Conservation (phyloP, 2,888 invertebrate genomes). For the Pterobdella sp. region DNA sequence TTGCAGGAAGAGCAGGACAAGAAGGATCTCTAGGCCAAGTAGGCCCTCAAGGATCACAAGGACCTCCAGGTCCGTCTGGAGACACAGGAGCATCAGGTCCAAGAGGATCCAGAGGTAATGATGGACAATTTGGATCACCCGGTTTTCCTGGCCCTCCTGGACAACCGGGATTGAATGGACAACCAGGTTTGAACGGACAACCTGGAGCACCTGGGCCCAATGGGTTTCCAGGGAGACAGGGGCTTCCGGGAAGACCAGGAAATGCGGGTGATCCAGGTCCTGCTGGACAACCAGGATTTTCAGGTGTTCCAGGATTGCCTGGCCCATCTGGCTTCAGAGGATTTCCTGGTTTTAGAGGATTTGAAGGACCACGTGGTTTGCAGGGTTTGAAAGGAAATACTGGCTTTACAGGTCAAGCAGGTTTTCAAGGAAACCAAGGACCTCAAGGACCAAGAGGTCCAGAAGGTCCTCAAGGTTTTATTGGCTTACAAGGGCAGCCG, state of each 20-base stretch:
- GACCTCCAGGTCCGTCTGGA: slow-evolving; percentile 31
- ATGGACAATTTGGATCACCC: slow-evolving; percentile 30
- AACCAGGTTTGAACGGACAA: slow-evolving; percentile 36
- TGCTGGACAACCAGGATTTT: background rate
- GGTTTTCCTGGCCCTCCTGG: slow-evolving; percentile 32
- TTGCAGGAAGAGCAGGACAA: slow-evolving; percentile 25
- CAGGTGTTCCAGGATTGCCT: background rate
- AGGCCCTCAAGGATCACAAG: slow-evolving; percentile 30
- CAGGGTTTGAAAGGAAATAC: background rate
- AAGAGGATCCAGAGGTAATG: slow-evolving; percentile 30
- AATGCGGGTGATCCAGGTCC: background rate
- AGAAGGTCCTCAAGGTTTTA: background rate
- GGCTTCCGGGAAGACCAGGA: background rate
- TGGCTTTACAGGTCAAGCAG: background rate
- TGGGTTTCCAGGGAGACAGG: slow-evolving; percentile 7
- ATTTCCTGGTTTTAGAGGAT: background rate
- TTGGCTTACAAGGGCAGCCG: background rate
- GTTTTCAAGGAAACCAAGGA: background rate
- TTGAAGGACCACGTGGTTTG: background rate
- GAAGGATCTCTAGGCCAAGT: slow-evolving; percentile 24
- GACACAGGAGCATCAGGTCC: slow-evolving; percentile 32
- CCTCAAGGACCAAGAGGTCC: background rate
- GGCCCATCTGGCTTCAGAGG: slow-evolving; percentile 4
- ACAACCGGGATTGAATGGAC: slow-evolving; percentile 14
- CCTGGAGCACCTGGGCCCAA: slow-evolving; percentile 29